Percentiles rank a stretch among this genome's conserved stretches.
Evolutionary conservation across 2,113 vertebrate species (phyloP).

Genomic region (Abramis brama): DNA sequence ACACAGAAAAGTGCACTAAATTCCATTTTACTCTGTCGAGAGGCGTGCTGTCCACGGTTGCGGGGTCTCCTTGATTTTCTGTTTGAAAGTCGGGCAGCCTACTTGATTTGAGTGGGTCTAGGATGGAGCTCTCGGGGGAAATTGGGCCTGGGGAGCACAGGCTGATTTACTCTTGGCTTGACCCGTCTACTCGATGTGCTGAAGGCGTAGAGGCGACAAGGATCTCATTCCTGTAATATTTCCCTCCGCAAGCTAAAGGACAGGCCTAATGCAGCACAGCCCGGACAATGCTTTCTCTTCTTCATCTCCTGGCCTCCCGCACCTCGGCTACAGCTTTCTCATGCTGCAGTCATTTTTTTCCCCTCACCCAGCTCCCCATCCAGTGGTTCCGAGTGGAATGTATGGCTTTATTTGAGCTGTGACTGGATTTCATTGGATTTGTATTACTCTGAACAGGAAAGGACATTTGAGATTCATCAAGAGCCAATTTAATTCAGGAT

Average conservation of each 20-base stretch:
- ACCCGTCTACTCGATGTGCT: constrained; percentile 75
- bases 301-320: constrained; percentile 59
- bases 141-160: constrained; percentile 68
- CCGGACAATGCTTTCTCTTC: constrained; percentile 61
- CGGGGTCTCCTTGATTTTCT: constrained; percentile 49
- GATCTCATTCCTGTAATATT: constrained; percentile 72
- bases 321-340: constrained; percentile 64
- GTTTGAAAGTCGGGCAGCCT: constrained; percentile 43
- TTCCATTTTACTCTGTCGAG: constrained; percentile 33
- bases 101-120: constrained; percentile 69
- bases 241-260: constrained; percentile 74
- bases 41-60: constrained; percentile 29
- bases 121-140: constrained; percentile 73
- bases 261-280: constrained; percentile 69
- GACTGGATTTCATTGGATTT: constrained; percentile 77
- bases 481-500: constrained; percentile 79
- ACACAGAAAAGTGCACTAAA: constrained; percentile 39
- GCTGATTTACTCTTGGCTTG: constrained; percentile 76
- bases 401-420: constrained; percentile 77
- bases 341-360: constrained; percentile 74
- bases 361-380: constrained; percentile 70
- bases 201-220: constrained; percentile 67
- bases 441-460: constrained; percentile 75
- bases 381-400: constrained; percentile 68
- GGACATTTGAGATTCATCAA: constrained; percentile 78